Percentiles rank a stretch among this genome's conserved stretches.
Evolutionary conservation across 53 echinoderm and acorn worm genomes (phyloP).

Genomic region (Antedon mediterranea): DNA sequence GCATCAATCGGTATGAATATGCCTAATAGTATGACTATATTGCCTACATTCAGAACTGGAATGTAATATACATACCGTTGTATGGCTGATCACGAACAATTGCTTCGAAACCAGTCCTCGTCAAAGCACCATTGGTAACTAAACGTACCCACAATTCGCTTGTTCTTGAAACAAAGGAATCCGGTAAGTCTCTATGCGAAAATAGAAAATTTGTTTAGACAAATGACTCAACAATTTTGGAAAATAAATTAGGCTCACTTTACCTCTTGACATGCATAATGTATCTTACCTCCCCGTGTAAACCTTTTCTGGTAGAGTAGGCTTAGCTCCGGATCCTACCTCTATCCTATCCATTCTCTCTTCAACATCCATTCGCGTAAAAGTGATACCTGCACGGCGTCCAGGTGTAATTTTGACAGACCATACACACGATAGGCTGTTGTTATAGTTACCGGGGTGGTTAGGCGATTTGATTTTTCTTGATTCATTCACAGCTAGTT

Average conservation of each 20-base stretch:
- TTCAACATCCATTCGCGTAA: constrained; percentile 47
- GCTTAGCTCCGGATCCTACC: neutral
- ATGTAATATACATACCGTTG: constrained; percentile 22
- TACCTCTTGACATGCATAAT: no score
- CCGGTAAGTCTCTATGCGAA: neutral
- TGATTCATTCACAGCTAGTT: neutral
- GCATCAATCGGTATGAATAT: no score
- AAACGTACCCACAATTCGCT: constrained; percentile 42
- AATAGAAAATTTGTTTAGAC: no score
- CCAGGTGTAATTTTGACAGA: constrained; percentile 33
- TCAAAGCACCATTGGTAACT: constrained; percentile 40
- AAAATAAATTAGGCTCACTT: no score
- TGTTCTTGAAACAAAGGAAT: neutral
- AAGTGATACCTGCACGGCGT: constrained; percentile 44
- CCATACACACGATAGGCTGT: constrained; percentile 68
- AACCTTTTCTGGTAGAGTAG: neutral
- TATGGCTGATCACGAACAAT: constrained; percentile 55
- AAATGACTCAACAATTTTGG: no score
- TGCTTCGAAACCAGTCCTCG: constrained; percentile 47
- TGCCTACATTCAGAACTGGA: no score
- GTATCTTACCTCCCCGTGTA: neutral
- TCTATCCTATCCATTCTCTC: constrained; percentile 20
- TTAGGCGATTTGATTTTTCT: constrained; percentile 33
- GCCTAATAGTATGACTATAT: no score
- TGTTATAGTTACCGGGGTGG: constrained; percentile 49